Evolutionary conservation across 2,113 vertebrate genomes (phyloP).

Genomic region (Montifringilla adamsi): DNA sequence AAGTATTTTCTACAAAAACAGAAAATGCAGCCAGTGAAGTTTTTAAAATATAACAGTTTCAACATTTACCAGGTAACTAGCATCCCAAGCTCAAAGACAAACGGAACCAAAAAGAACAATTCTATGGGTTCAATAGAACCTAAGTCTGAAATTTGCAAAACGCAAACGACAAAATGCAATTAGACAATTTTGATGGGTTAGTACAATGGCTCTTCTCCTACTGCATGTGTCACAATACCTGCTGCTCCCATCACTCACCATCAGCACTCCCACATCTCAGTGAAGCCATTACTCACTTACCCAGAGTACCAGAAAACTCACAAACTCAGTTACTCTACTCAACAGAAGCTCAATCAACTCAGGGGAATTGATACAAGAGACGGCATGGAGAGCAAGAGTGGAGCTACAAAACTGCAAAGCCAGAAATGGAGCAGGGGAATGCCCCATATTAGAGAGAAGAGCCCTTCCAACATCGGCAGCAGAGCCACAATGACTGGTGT

Average conservation of each 20-base stretch:
- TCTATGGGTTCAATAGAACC: not conserved
- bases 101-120: not conserved
- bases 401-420: not conserved
- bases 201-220: not conserved
- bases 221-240: not conserved
- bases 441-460: accelerated
- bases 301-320: not conserved
- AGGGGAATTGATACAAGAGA: not conserved
- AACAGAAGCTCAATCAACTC: not conserved
- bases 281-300: not conserved
- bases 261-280: not conserved
- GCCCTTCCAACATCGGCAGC: not conserved
- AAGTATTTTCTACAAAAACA: not conserved
- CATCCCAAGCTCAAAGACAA: not conserved
- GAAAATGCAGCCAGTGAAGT: not conserved
- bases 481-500: not conserved
- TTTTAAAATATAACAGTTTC: not conserved
- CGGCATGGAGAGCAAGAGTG: not conserved
- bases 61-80: not conserved
- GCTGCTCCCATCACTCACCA: not conserved
- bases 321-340: not conserved
- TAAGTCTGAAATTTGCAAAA: not conserved
- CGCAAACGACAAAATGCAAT: not conserved
- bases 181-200: not conserved
- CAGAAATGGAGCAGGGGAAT: not conserved